A percentile compares a stretch with the other conserved stretches of the same genome.
Conservation (phyloP, 2,797 vertebrate species). For the Nannoperca australis region DNA sequence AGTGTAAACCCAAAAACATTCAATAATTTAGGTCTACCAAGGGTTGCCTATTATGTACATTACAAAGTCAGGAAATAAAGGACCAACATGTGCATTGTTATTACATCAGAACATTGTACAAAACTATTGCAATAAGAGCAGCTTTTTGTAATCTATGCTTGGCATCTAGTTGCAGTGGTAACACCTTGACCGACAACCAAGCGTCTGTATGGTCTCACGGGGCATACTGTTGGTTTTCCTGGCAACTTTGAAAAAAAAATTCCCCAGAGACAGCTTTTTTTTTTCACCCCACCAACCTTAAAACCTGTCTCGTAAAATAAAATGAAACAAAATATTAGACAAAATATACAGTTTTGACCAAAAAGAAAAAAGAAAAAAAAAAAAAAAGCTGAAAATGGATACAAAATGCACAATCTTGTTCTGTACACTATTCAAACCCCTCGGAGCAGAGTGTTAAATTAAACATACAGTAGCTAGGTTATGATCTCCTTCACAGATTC, state of each 20-base stretch:
- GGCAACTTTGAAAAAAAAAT: too few species aligned
- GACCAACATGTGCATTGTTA: constrained; percentile 77
- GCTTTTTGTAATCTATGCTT: constrained; percentile 80
- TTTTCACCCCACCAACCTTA: neutral
- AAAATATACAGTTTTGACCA: constrained; percentile 69
- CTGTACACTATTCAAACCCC: constrained; percentile 68
- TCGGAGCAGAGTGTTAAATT: constrained; percentile 58
- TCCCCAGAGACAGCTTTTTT: constrained; percentile 46
- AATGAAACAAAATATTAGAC: constrained; percentile 56
- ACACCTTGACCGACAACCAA: constrained; percentile 69
- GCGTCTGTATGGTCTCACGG: constrained; percentile 45
- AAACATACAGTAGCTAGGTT: constrained; percentile 81
- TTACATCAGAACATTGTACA: constrained; percentile 81
- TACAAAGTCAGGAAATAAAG: constrained; percentile 79
- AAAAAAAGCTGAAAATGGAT: constrained; percentile 49
- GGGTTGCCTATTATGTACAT: constrained; percentile 79
- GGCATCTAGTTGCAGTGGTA: constrained; percentile 81
- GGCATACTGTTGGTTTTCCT: constrained; percentile 53
- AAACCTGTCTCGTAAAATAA: constrained; percentile 55
- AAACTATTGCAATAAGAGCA: constrained; percentile 86
- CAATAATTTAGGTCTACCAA: constrained; percentile 82
- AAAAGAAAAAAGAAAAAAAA: constrained; percentile 16
- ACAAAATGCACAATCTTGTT: constrained; percentile 60
- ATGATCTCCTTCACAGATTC: constrained; percentile 82
- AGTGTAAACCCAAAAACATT: constrained; percentile 79